These are phyloP conservation scores for Coenobita brevimanus DNA, from an alignment of 1,140 invertebrate species.

Conservation along the genomic window DNA sequence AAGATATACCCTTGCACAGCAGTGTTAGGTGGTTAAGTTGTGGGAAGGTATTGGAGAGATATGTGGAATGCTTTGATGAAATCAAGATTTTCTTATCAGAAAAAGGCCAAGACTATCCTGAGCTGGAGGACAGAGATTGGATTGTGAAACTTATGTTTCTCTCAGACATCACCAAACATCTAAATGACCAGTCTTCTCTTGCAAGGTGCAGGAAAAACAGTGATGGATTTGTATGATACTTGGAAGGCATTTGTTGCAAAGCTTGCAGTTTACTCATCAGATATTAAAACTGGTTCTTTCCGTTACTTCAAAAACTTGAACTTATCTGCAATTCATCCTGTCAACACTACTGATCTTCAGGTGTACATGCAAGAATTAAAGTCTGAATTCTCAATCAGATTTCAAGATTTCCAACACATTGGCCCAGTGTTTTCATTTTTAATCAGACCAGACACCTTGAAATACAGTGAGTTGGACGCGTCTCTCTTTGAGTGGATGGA, in stretches of 20 bases:
- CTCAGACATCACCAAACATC: slow-evolving; percentile 27
- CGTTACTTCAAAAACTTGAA: slow-evolving; percentile 27
- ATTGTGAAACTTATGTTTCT: slow-evolving; percentile 48
- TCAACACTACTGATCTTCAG: slow-evolving; percentile 36
- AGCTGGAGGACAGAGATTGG: too few species aligned
- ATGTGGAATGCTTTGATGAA: slow-evolving; percentile 37
- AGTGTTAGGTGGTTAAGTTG: too few species aligned
- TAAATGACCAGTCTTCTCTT: slow-evolving; percentile 30
- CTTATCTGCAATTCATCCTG: too few species aligned
- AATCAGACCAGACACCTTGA: too few species aligned
- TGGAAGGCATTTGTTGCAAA: slow-evolving; percentile 45
- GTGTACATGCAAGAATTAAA: slow-evolving; percentile 36
- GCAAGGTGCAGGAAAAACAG: slow-evolving; percentile 12
- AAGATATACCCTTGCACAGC: too few species aligned
- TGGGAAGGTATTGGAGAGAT: slow-evolving; percentile 34
- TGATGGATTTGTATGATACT: slow-evolving; percentile 30
- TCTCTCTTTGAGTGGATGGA: slow-evolving; percentile 46
- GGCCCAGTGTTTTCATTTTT: too few species aligned
- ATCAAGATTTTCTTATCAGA: slow-evolving; percentile 25
- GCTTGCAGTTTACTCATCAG: slow-evolving; percentile 35
- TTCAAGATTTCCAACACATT: slow-evolving; percentile 40
- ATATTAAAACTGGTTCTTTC: slow-evolving; percentile 30
- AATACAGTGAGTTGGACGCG: slow-evolving; percentile 20
- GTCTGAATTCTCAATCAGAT: slow-evolving; percentile 18
- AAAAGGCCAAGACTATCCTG: too few species aligned